A percentile compares a stretch with the other conserved stretches of the same genome.
Evolutionary conservation across 2,888 invertebrate genomes (phyloP).

Genomic region (Anoplius nigerrimus): DNA sequence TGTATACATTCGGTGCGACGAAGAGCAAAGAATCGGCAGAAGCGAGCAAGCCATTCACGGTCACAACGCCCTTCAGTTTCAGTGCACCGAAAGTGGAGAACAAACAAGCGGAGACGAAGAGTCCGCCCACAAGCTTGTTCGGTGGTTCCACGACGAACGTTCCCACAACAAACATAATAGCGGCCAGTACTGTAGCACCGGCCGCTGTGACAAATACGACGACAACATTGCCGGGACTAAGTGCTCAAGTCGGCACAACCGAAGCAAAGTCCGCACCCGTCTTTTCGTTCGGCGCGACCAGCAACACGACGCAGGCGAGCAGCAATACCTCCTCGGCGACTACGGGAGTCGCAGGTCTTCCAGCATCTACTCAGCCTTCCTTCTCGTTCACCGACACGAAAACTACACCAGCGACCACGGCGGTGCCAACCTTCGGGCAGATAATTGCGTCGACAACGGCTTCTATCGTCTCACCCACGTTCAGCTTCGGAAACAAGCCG

Average conservation of each 20-base stretch:
- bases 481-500: constrained; percentile 46
- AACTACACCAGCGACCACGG: constrained; percentile 27
- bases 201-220: constrained; percentile 12
- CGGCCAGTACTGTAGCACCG: constrained; percentile 11
- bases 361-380: constrained; percentile 46
- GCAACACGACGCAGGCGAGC: constrained; percentile 17
- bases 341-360: constrained; percentile 47
- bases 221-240: constrained; percentile 15
- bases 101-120: constrained; percentile 21
- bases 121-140: constrained; percentile 26
- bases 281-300: constrained; percentile 53
- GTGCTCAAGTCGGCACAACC: constrained; percentile 21
- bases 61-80: constrained; percentile 62
- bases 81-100: constrained; percentile 46
- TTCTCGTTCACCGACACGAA: constrained; percentile 47
- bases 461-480: constrained; percentile 32
- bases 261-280: constrained; percentile 32
- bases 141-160: constrained; percentile 29
- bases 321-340: constrained; percentile 25
- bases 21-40: constrained; percentile 34
- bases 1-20: constrained; percentile 65
- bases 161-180: constrained; percentile 23
- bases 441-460: constrained; percentile 24
- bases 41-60: constrained; percentile 27
- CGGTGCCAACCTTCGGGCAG: constrained; percentile 38